Base-by-base conservation (phyloP, 2,797 vertebrate species). In the Halcyon chelicuti region DNA sequence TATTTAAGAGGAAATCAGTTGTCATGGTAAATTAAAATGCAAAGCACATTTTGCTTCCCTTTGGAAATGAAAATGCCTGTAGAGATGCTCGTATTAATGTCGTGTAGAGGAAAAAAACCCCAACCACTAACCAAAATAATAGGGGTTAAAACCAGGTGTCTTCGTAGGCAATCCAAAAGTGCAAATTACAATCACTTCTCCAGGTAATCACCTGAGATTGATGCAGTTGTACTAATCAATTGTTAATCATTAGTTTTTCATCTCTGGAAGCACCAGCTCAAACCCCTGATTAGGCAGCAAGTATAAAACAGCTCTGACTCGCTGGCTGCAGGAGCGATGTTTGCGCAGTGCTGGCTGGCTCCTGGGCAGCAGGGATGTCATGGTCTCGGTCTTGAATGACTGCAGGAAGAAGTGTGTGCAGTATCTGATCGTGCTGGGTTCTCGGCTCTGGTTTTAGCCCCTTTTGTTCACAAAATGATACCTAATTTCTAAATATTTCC, bases 1-100 rank as follows among this genome's bases (percentile, higher is more conserved):
- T 0, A 72, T 92, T 88, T 79, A 51, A 66, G 76, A 93, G 55
- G 61, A 77, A 84, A 92, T 94, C 84, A 66, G 60, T 86, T 89
- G 72, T 86, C 88, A 54, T 42, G 47, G 75, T 40, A 91, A 94
- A 96, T 91, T 90, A 93, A 97, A 96, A 97, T 82, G 60, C 70
- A 94, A 76, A 95, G 81, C 82, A 90, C 57, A 85, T 15, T 40
- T 90, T 93, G 3, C 57, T 87, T 91, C 51, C 47, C 58, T 90
- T 81, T 67, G 83, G 84, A 93, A 95, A 72, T 44, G 18, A 88
- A 93, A 84, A 42, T 18, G 63, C 58, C 70, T 57, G 39, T 54
- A 92, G 77, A 93, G 77, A 76, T 75, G 80, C 23, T 71, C 28
- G 12, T 5, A 3, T 28, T 86, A 63, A 73, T 55, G 33, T 61